These are phyloP conservation scores for Holcopasites calliopsidis DNA, from an alignment of 1,140 invertebrate species.

Conservation along the genomic window DNA sequence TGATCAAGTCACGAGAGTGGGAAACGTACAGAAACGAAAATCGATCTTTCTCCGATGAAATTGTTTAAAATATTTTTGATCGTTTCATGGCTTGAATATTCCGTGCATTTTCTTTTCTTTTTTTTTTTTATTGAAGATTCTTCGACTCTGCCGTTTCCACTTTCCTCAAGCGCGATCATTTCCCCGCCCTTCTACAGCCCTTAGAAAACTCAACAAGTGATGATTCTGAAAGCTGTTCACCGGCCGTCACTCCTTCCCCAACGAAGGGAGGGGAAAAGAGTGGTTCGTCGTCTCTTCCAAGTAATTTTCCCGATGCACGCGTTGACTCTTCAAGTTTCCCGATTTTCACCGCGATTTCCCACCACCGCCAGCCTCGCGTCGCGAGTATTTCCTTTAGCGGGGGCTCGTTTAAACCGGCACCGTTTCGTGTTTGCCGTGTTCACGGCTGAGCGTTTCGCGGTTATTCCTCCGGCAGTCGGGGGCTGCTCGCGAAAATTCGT, in stretches of 20 bases:
- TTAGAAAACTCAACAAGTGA: conserved; percentile 17
- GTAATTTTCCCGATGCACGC: conserved; percentile 4
- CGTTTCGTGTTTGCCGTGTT: conserved; percentile 28
- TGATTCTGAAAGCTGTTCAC: neutral
- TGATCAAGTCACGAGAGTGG: neutral
- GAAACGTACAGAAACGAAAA: too few relatives aligned
- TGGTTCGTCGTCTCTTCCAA: neutral
- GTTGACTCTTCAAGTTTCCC: conserved; percentile 3
- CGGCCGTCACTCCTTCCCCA: neutral
- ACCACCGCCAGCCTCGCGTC: neutral
- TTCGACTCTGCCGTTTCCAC: too few relatives aligned
- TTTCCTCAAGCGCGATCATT: too few relatives aligned
- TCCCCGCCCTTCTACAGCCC: neutral
- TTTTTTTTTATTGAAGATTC: too few relatives aligned
- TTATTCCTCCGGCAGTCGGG: neutral
- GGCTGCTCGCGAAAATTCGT: neutral
- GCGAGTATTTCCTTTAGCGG: neutral
- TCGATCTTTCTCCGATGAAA: too few relatives aligned
- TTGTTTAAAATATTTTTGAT: too few relatives aligned
- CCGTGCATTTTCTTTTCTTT: too few relatives aligned
- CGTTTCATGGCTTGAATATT: too few relatives aligned
- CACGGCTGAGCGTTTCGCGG: conserved; percentile 2
- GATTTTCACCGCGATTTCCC: conserved; percentile 7
- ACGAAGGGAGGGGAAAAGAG: neutral
- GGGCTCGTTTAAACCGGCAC: conserved; percentile 5